A percentile compares a stretch with the other conserved stretches of the same genome.
phyloP scores from a whole-genome alignment of 2,113 vertebrate species.

The Paracanthobrama guichenoti region DNA sequence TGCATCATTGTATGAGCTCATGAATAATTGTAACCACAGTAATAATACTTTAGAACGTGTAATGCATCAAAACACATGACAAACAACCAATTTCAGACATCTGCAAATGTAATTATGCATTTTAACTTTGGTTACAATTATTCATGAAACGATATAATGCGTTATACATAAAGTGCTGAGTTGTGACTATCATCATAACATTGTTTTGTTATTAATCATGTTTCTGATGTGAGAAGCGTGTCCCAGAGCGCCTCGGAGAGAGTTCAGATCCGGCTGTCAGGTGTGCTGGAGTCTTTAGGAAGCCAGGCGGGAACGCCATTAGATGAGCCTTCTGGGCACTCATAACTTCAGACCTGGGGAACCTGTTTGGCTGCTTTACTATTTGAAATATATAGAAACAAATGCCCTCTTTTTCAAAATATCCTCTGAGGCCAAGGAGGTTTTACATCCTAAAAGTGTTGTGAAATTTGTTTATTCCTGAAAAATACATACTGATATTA shows the following conservation, averaged over 20 bases:
- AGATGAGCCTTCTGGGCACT: neutral
- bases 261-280: neutral
- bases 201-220: neutral
- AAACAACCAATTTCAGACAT: no score
- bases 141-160: no score
- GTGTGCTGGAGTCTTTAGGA: no score
- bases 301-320: neutral
- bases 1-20: no score
- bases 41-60: no score
- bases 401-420: neutral
- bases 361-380: constrained; percentile 6
- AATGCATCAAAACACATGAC: no score
- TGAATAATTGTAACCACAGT: no score
- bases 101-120: no score
- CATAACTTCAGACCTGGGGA: neutral
- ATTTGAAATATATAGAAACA: neutral
- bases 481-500: neutral
- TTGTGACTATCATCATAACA: neutral
- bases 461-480: neutral
- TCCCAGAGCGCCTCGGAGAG: neutral
- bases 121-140: no score
- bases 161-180: no score
- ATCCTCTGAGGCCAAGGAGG: neutral
- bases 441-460: neutral
- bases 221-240: neutral